Evolutionary conservation across 2,113 vertebrate genomes (phyloP).

Genomic region (Paedocypris sp.): DNA sequence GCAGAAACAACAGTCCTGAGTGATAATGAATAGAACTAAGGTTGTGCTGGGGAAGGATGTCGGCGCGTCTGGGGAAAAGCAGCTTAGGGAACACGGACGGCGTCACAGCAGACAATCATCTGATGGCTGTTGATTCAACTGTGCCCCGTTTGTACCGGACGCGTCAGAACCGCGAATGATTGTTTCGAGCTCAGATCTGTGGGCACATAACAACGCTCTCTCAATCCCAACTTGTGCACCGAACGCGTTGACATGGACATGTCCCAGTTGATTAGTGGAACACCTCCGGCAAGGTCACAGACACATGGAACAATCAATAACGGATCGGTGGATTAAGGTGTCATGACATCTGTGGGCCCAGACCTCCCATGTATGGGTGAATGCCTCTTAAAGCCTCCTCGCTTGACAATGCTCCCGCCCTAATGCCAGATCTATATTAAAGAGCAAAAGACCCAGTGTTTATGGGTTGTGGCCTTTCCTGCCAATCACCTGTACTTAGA

Average conservation of each 20-base stretch:
- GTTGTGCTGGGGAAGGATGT: slow-evolving; percentile 28
- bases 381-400: slow-evolving; percentile 41
- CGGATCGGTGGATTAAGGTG: slow-evolving; percentile 58
- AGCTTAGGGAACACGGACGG: not conserved
- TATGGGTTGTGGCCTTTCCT: not conserved
- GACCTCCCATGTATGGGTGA: slow-evolving; percentile 42
- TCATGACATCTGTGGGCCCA: slow-evolving; percentile 50
- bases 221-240: not conserved
- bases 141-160: not conserved
- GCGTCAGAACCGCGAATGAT: not conserved
- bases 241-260: slow-evolving; percentile 22
- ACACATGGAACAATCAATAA: slow-evolving; percentile 59
- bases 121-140: not conserved
- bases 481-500: slow-evolving; percentile 16
- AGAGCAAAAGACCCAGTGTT: not conserved
- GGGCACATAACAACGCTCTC: slow-evolving; percentile 12
- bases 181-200: not conserved
- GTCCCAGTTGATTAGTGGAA: slow-evolving; percentile 48
- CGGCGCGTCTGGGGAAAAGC: not conserved
- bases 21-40: slow-evolving; percentile 36
- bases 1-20: slow-evolving; percentile 25
- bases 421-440: slow-evolving; percentile 32
- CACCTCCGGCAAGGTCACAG: slow-evolving; percentile 55
- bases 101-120: not conserved
- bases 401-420: slow-evolving; percentile 25